A percentile compares a stretch with the other conserved stretches of the same genome.
phyloP scores from a whole-genome alignment of 2,113 vertebrate genomes.

The Scalopus aquaticus region DNA sequence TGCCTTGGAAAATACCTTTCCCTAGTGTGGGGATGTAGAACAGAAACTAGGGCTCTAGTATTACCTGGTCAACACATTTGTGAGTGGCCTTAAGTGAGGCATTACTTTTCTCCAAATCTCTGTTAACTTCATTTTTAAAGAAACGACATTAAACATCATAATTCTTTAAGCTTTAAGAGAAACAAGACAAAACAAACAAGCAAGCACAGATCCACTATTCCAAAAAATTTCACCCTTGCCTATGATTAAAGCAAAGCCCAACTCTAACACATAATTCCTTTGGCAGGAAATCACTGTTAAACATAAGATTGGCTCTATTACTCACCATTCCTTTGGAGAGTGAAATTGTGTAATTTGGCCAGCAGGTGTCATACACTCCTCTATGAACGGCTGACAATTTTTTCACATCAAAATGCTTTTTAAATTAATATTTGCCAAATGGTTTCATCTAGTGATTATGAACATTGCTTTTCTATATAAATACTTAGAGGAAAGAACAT shows the following conservation, averaged over 20 bases:
- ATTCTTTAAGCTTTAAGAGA: neutral
- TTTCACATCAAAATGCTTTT: neutral
- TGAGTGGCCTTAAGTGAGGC: neutral
- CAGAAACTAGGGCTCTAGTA: neutral
- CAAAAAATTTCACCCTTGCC: neutral
- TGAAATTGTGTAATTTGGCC: constrained; percentile 12
- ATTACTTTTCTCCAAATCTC: neutral
- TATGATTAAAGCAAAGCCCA: neutral
- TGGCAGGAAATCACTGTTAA: neutral
- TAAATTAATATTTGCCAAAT: neutral
- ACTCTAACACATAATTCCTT: neutral
- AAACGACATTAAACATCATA: neutral
- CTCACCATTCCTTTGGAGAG: neutral
- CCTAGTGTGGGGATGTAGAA: neutral
- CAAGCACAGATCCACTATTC: neutral
- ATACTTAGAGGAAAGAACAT: neutral
- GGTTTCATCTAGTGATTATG: neutral
- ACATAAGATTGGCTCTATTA: neutral
- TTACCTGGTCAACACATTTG: too few relatives aligned
- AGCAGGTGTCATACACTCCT: constrained; percentile 46
- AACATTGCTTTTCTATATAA: neutral
- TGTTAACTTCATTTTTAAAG: neutral
- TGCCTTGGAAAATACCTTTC: neutral
- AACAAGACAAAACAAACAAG: neutral
- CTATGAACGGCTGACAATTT: constrained; percentile 1